Evolutionary conservation across 2,113 vertebrate genomes (phyloP).

Genomic region (Carassius carassius): DNA sequence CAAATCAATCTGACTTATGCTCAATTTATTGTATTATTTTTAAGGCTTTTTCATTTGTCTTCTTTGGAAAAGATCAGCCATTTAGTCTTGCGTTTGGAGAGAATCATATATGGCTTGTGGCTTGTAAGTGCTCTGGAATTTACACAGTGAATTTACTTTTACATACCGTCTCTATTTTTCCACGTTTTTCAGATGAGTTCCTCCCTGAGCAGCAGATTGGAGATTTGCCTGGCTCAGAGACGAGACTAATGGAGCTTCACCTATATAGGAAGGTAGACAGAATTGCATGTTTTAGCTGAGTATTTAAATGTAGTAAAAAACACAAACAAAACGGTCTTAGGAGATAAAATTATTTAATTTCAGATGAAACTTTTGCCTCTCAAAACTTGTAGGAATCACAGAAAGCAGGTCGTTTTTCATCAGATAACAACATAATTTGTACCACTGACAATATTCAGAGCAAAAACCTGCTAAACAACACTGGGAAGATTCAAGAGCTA

Average conservation of each 20-base stretch:
- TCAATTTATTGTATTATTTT: constrained; percentile 25
- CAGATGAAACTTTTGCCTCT: not conserved
- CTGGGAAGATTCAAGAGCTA: constrained; percentile 69
- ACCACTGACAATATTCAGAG: constrained; percentile 28
- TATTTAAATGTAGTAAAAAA: not conserved
- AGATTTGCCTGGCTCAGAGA: constrained; percentile 60
- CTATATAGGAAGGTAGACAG: constrained; percentile 69
- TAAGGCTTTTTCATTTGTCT: constrained; percentile 19
- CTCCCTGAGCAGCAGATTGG: constrained; percentile 67
- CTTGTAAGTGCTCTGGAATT: constrained; percentile 32
- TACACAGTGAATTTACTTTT: constrained; percentile 38
- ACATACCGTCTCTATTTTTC: constrained; percentile 23
- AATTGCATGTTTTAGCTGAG: not conserved
- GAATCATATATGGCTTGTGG: constrained; percentile 34
- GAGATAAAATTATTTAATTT: not conserved
- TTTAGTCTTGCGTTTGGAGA: constrained; percentile 2
- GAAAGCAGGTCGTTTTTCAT: not conserved
- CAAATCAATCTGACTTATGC: not conserved
- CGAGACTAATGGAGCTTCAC: constrained; percentile 68
- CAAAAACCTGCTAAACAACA: constrained; percentile 61
- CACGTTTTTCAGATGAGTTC: constrained; percentile 64
- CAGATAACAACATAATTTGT: constrained; percentile 35
- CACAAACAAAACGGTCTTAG: not conserved
- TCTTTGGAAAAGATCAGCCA: constrained; percentile 27
- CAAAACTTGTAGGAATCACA: constrained; percentile 60